Evolutionary conservation across 2,888 invertebrate genomes (phyloP), one percentile per base, ranked within the genome.

Genomic region (Machimus atricapillus): DNA sequence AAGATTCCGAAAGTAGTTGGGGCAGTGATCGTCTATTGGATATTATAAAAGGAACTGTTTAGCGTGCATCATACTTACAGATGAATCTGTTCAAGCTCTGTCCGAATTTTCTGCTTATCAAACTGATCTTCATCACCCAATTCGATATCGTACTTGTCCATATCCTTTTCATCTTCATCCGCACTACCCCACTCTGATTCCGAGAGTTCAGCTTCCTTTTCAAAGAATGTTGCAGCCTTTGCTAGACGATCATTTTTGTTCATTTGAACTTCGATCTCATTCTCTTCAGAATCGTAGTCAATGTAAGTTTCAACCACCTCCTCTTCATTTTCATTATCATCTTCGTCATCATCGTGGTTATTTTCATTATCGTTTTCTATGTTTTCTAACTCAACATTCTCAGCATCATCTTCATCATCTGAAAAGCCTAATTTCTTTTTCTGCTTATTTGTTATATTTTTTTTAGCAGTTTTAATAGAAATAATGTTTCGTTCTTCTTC

Each of bases 121-220:
- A 97, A 95, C 52, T 95, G 94, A 87, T 98, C 98, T 14, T 94
- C 94, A 90, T 98, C 98, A 0, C 96, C 98, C 87, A 95, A 95
- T 91, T 98, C 98, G 3, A 94, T 93, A 91, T 98, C 98, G 92
- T 97, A 94, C 85, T 94, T 93, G 91, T 98, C 98, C 90, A 96
- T 92, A 86, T 95, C 95, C 52, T 94, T 94, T 92, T 97, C 97
- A 91, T 98, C 97, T 92, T 97, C 98, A 90, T 98, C 98, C 0
- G 95, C 97, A 77, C 97, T 97, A 0, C 95, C 97, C 95, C 96
- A 97, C 89, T 98, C 98, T 2, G 97, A 97, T 90, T 98, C 98
- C 0, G 97, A 97, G 46, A 98, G 92, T 90, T 98, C 98, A 0
- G 98, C 98, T 93, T 98, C 98, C 58, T 96, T 94, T 89, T 98